Evolutionary conservation across 2,113 vertebrate genomes (phyloP), one percentile per base, ranked within the genome.

Genomic region (Calidris pygmaea): DNA sequence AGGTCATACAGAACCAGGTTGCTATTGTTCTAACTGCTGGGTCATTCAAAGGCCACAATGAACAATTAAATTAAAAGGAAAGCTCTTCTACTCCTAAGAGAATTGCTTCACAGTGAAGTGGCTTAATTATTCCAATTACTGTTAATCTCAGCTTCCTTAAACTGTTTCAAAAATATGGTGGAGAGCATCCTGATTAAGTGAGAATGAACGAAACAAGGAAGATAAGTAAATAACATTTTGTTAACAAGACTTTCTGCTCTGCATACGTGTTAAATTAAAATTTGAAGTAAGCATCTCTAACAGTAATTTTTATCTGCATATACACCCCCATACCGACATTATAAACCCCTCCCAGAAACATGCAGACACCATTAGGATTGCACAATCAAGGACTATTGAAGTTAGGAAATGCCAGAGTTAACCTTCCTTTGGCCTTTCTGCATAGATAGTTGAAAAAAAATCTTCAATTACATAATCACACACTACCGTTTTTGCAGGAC

Each of bases 131-230:
- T 91, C 56, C 72, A 91, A 73, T 81, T 87, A 96, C 85, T 93
- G 95, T 95, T 96, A 95, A 85, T 91, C 85, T 95, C 76, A 95
- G 72, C 79, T 95, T 98, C 94, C 95, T 96, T 77, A 58, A 81
- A 88, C n/a, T 60, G 37, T 50, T 63, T 94, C 62, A 93, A 83
- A 96, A 65, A 94, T 89, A 67, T 34, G 74, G 29, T 85, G 62
- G 62, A 96, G 96, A 97, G 95, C 48, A 96, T 84, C 89, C 86
- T 91, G 58, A 70, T 93, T 87, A 86, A 89, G 34, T 52, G 22
- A 87, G 63, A 93, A 81, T 15, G 21, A 88, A 95, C 47, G 29
- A 92, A 82, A 95, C n/a, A 43, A 79, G 80, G 87, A 96, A 95
- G 83, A 75, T 47, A 84, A 86, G 60, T 58, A 91, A 94, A 68